These are phyloP conservation scores for Luperina testacea DNA, from an alignment of 2,888 invertebrate genomes.

Conservation along the genomic window DNA sequence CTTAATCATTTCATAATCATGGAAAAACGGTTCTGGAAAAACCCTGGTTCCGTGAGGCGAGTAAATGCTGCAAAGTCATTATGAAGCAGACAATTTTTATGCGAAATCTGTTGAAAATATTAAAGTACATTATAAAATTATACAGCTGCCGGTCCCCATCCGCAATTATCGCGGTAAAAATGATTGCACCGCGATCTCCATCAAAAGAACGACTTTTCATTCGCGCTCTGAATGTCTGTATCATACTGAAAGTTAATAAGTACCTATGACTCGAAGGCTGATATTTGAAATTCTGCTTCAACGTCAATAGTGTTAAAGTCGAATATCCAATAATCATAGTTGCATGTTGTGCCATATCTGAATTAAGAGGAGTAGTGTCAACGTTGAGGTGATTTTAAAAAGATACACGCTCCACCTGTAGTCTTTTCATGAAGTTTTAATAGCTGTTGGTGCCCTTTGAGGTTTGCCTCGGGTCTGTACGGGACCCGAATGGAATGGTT, in stretches of 20 bases:
- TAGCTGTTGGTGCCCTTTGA: slow-evolving; percentile 77
- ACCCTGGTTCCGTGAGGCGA: background rate
- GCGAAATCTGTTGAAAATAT: slow-evolving; percentile 55
- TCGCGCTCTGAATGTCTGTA: slow-evolving; percentile 44
- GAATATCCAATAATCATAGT: slow-evolving; percentile 58
- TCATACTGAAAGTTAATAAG: slow-evolving; percentile 40
- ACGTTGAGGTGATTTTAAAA: slow-evolving; percentile 76
- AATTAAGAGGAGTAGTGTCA: slow-evolving; percentile 69
- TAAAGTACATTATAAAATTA: slow-evolving; percentile 59
- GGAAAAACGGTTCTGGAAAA: slow-evolving; percentile 15
- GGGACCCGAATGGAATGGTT: slow-evolving; percentile 82
- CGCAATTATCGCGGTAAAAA: slow-evolving; percentile 77
- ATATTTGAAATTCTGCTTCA: slow-evolving; percentile 64
- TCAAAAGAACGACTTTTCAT: slow-evolving; percentile 75
- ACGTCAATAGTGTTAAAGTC: slow-evolving; percentile 62
- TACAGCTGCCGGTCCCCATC: slow-evolving; percentile 69
- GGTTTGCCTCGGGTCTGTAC: slow-evolving; percentile 75
- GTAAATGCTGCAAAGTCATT: slow-evolving; percentile 32
- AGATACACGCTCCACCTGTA: slow-evolving; percentile 71
- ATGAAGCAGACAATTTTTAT: slow-evolving; percentile 27
- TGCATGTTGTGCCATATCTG: slow-evolving; percentile 66
- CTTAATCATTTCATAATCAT: slow-evolving; percentile 11
- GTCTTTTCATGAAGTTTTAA: slow-evolving; percentile 83
- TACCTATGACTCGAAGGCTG: slow-evolving; percentile 42
- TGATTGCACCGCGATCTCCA: slow-evolving; percentile 73